phyloP scores from a whole-genome alignment of 2,888 invertebrate genomes.

The Oscheius sp. region DNA sequence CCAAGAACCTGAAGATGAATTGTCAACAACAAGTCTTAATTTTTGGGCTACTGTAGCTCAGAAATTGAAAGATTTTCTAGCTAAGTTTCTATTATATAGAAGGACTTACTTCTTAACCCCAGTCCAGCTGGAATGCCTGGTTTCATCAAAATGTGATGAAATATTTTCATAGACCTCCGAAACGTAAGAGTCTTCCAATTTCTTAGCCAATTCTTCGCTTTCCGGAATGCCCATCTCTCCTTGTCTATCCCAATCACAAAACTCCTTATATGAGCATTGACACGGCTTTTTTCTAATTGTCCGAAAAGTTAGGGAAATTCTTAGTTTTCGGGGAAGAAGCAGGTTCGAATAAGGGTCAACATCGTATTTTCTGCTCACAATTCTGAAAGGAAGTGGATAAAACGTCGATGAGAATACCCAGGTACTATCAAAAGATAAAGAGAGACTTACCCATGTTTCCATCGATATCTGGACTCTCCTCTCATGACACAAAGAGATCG shows the following conservation, averaged over 20 bases:
- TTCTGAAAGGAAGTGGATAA: conserved; percentile 71
- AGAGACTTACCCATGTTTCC: conserved; percentile 81
- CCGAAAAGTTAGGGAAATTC: conserved; percentile 73
- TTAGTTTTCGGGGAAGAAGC: conserved; percentile 50
- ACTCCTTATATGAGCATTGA: conserved; percentile 63
- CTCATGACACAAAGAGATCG: conserved; percentile 85
- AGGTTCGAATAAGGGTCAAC: conserved; percentile 74
- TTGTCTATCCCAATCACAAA: conserved; percentile 66
- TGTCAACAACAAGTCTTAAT: no score
- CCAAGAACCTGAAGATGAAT: conserved; percentile 77
- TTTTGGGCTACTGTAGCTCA: no score
- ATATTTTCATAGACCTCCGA: conserved; percentile 86
- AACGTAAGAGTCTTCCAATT: conserved; percentile 57
- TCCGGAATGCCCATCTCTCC: conserved; percentile 57
- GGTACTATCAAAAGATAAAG: neutral
- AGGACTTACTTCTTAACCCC: conserved; percentile 77
- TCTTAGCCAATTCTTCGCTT: conserved; percentile 38
- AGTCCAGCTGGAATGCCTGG: conserved; percentile 93
- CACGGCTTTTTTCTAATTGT: conserved; percentile 69
- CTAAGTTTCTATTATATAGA: neutral
- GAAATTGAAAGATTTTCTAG: no score
- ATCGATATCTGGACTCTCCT: conserved; percentile 85
- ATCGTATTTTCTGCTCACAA: conserved; percentile 85
- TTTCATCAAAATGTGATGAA: conserved; percentile 91
- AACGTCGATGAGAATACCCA: neutral